Base-by-base conservation (phyloP, 2,113 vertebrate genomes). In the Cygnus buccinator region DNA sequence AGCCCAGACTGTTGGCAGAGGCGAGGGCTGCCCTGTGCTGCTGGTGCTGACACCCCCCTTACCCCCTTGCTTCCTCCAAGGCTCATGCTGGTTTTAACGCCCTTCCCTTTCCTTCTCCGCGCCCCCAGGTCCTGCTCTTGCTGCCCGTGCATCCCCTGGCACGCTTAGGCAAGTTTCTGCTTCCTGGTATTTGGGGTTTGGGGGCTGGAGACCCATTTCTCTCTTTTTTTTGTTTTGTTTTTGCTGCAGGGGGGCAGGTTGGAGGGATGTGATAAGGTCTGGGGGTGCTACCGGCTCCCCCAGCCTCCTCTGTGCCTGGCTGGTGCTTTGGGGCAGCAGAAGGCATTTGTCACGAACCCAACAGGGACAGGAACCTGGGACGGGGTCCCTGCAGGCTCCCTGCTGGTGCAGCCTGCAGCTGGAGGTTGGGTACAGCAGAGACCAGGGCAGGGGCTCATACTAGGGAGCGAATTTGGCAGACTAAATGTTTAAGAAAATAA, bases 361-460 rank as follows among this genome's bases (percentile, higher is more conserved):
- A 3, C 55, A 18, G 52, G 28, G 18, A 13, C 0, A 4, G 26
- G 19, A 17, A 35, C n/a, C 0, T 0, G 20, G 33, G 35, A 21
- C 0, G 0, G 23, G 54, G 35, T 55, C 44, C 44, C 59, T 46
- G n/a, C n/a, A 33, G 59, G 21, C n/a, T 9, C 31, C 6, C 66
- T 8, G 10, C 23, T 14, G 35, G n/a, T 52, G n/a, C 1, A 4
- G 13, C 63, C 63, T 59, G 74, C 43, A 66, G 58, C 74, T 28
- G 61, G 52, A 16, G 63, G 29, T 57, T 6, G 5, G 1, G 5
- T 28, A 4, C 13, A 11, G 37, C 43, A 54, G 44, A 50, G 37
- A 28, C 1, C 2, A 54, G 26, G 35, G 25, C 5, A 7, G 41
- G 77, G 31, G 57, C 72, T 83, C 33, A 4, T 26, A 39, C 28